A percentile compares a stretch with the other conserved stretches of the same genome.
Evolutionary conservation across 2,797 vertebrate genomes (phyloP).

Genomic region (Sebastes matsubarae): DNA sequence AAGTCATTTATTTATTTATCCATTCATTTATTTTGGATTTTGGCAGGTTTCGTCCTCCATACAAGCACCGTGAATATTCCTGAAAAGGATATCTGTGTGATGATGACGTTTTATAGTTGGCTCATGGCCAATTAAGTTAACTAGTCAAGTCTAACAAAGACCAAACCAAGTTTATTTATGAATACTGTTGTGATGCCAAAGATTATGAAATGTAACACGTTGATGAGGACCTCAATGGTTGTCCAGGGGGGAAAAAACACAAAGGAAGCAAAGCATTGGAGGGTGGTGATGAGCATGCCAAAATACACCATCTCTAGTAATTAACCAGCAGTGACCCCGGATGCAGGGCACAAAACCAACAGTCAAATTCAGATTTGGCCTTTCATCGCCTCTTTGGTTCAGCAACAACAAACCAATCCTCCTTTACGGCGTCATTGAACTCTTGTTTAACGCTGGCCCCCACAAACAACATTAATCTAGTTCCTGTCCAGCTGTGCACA

Average conservation of each 20-base stretch:
- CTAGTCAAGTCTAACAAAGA: background rate
- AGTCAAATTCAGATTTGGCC: constrained; percentile 38
- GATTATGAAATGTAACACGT: background rate
- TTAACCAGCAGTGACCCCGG: constrained; percentile 41
- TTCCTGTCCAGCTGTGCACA: constrained; percentile 77
- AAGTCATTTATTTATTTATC: too few species aligned
- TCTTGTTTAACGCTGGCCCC: constrained; percentile 57
- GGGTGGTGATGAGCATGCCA: background rate
- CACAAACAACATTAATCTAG: constrained; percentile 68
- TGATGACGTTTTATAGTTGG: background rate
- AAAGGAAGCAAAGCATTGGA: background rate
- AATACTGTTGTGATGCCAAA: background rate
- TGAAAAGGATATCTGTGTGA: background rate
- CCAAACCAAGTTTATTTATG: background rate
- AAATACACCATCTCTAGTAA: constrained; percentile 20
- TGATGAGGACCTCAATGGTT: background rate
- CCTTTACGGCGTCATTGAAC: constrained; percentile 56
- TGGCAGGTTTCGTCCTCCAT: too few species aligned
- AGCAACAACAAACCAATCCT: constrained; percentile 60
- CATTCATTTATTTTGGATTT: too few species aligned
- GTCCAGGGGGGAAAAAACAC: background rate
- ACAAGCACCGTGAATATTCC: background rate
- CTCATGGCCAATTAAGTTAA: background rate
- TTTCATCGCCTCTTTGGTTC: constrained; percentile 38
- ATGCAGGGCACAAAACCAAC: constrained; percentile 16